A percentile compares a stretch with the other conserved stretches of the same genome.
Conservation (phyloP, 2,113 vertebrate species). For the Malurus cyaneus region DNA sequence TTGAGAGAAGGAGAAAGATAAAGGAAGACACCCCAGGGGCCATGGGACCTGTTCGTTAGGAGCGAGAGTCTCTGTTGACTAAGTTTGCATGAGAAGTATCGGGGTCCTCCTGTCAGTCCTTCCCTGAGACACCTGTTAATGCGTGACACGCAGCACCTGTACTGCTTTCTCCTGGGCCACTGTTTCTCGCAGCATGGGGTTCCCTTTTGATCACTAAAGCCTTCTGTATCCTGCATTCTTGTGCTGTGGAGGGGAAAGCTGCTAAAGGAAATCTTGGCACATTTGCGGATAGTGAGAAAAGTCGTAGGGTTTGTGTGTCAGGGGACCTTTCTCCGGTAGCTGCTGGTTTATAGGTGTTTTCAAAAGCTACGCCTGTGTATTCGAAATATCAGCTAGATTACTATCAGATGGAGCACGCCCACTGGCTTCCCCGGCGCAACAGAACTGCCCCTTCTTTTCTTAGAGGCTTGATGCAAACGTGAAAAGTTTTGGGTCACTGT, state of each 20-base stretch:
- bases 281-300: background rate
- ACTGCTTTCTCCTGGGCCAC: background rate
- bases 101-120: background rate
- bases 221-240: background rate
- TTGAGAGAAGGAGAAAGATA: background rate
- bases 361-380: background rate
- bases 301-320: background rate
- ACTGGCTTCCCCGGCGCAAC: background rate
- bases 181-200: background rate
- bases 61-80: background rate
- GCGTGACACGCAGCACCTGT: background rate
- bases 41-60: background rate
- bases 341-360: background rate
- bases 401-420: background rate
- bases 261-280: background rate
- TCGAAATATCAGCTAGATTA: background rate
- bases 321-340: background rate
- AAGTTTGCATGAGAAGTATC: background rate
- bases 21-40: background rate
- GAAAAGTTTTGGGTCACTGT: background rate
- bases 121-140: conserved; percentile 22
- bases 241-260: background rate
- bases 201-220: background rate
- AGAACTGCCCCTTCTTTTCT: background rate
- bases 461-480: background rate